A percentile compares a stretch with the other conserved stretches of the same genome.
Conservation (phyloP, 2,888 invertebrate species). For the Vandiemenella viatica region DNA sequence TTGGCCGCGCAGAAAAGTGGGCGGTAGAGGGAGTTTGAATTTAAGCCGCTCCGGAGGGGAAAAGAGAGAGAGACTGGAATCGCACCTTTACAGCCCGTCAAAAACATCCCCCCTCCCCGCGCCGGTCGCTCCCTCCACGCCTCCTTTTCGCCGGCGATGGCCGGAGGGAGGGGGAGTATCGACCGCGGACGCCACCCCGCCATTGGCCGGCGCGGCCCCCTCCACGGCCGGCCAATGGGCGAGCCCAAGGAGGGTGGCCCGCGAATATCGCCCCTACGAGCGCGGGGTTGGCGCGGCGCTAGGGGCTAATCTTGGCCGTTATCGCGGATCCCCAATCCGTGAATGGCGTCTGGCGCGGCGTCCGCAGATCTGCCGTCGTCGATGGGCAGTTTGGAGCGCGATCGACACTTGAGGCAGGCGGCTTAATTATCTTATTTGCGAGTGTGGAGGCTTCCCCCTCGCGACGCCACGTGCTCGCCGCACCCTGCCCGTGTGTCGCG, state of each 20-base stretch:
- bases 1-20: too few species aligned
- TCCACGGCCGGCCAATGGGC: neutral
- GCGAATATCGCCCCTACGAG: neutral
- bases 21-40: too few species aligned
- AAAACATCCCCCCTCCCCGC: too few species aligned
- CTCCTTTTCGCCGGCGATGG: neutral
- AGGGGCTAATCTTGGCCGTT: neutral
- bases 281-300: neutral
- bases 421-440: conserved; percentile 13
- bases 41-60: neutral
- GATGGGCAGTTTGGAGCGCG: conserved; percentile 14
- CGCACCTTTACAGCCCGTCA: neutral
- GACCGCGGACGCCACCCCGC: neutral
- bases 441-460: neutral
- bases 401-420: conserved; percentile 11
- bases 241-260: neutral
- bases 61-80: neutral
- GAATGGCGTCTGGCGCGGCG: conserved; percentile 8
- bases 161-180: neutral
- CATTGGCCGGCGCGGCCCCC: neutral
- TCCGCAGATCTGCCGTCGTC: conserved; percentile 10
- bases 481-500: neutral
- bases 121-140: neutral
- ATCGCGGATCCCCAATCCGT: conserved; percentile 10
- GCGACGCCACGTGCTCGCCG: neutral